These are phyloP conservation scores for Procambarus clarkii DNA, from an alignment of 1,140 invertebrate species.

Conservation along the genomic window DNA sequence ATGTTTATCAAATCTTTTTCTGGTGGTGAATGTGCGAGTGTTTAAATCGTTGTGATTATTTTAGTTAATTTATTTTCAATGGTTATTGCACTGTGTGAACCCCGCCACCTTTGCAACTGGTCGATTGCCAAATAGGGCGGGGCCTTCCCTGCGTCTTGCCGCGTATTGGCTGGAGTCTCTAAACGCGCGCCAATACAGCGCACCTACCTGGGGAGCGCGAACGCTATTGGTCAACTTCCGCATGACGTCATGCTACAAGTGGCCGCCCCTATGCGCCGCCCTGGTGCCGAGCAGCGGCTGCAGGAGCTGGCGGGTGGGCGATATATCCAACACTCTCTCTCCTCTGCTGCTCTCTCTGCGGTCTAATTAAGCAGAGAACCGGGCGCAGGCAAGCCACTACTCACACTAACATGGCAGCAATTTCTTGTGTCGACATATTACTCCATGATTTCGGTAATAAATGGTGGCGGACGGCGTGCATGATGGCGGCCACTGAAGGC, in stretches of 20 bases:
- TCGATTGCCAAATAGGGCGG: conserved; percentile 42
- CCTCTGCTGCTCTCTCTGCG: conserved; percentile 22
- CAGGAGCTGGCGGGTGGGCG: not conserved
- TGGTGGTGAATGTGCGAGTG: not conserved
- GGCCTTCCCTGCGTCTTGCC: not conserved
- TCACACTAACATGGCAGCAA: conserved; percentile 31
- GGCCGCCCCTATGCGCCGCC: conserved; percentile 22
- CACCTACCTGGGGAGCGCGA: conserved; percentile 12
- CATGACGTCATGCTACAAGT: conserved; percentile 27
- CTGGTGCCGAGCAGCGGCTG: not conserved
- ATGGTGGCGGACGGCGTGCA: not conserved
- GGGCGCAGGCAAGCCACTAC: conserved; percentile 24
- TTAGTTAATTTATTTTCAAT: not conserved
- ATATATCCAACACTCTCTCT: conserved; percentile 20
- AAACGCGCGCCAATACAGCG: not conserved
- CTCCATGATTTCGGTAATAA: not conserved
- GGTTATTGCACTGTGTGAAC: not conserved
- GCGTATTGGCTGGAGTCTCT: conserved; percentile 1
- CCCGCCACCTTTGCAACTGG: conserved; percentile 28
- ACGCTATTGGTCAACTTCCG: conserved; percentile 29
- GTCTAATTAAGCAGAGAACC: conserved; percentile 50
- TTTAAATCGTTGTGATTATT: conserved; percentile 12
- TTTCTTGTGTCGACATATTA: conserved; percentile 11
- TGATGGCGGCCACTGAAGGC: not conserved
- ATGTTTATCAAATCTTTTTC: conserved; percentile 1